Evolutionary conservation across 2,113 vertebrate species (phyloP), one percentile per base, ranked within the genome.

Genomic region (Pionites leucogaster): DNA sequence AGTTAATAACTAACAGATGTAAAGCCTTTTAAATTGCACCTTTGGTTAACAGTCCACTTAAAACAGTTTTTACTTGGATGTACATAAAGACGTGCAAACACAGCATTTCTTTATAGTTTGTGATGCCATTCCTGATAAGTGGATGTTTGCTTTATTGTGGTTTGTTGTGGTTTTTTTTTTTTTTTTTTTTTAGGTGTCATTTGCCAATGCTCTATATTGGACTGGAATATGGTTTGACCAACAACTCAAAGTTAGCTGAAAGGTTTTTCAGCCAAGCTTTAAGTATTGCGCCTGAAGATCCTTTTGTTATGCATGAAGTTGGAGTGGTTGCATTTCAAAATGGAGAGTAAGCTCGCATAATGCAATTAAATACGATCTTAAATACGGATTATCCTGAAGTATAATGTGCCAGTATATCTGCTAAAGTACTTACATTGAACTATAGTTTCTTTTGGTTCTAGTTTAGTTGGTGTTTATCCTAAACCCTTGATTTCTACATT

Each of bases 251-350:
- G 96, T 95, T 99, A 92, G 99, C 99, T 5, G 99, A 99, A 84
- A 98, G 99, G 19, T 99, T 99, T 98, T 99, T 99, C 96, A 99
- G 99, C 97, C 99, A 99, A 87, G 99, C 99, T 78, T 98, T 99
- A 29, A 99, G 99, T 89, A 99, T 99, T n/a, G 99, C 99, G 28
- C 99, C 99, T 10, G 99, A 99, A 96, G 99, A 99, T 91, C 99
- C 99, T 8, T 99, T 99, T 82, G 99, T 99, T 88, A 99, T 99
- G 96, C 99, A 99, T 23, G 99, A 99, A 97, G 99, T 99, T 89
- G 99, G 99, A 5, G 99, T 99, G 86, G 99, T 99, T 50, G 99
- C 99, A 31, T 99, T 99, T 98, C 99, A 99, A 88, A 99, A 99
- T 60, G 99, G 99, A 98, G 99, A 99, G 99, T 99, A 98, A 99